phyloP scores from a whole-genome alignment of 2,113 vertebrate genomes.

The Daubentonia madagascariensis region DNA sequence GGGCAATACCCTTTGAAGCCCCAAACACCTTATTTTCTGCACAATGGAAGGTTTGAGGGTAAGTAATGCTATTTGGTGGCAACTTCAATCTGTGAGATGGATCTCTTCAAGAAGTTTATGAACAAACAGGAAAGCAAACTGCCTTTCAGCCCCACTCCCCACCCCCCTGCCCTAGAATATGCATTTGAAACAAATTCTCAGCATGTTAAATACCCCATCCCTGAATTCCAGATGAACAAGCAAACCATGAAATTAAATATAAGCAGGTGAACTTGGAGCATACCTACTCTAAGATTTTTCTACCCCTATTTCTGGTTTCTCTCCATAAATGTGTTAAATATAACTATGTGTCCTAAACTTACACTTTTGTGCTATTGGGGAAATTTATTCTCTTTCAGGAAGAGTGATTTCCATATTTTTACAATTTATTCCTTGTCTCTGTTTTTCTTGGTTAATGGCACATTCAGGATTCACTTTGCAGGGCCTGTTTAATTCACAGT shows the following conservation, averaged over 20 bases:
- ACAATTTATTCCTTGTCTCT: background rate
- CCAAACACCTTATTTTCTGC: background rate
- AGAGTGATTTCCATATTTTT: slow-evolving; percentile 13
- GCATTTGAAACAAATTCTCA: background rate
- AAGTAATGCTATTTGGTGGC: background rate
- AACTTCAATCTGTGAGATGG: background rate
- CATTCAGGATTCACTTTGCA: background rate
- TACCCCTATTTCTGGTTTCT: background rate
- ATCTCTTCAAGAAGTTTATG: background rate
- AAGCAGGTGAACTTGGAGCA: background rate
- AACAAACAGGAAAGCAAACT: background rate
- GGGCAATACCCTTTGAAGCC: background rate
- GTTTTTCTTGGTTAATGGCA: slow-evolving; percentile 17
- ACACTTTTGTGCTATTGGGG: background rate
- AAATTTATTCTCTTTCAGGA: background rate
- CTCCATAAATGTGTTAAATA: background rate
- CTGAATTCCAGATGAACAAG: background rate
- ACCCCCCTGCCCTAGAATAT: background rate
- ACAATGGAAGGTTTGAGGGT: background rate
- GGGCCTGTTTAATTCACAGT: background rate
- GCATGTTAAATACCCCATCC: background rate
- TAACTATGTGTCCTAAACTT: background rate
- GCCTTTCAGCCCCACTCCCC: background rate
- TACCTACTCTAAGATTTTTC: background rate
- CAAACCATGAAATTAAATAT: background rate